phyloP scores from a whole-genome alignment of 1,140 invertebrate species.

The Lordiphosa mommai region DNA sequence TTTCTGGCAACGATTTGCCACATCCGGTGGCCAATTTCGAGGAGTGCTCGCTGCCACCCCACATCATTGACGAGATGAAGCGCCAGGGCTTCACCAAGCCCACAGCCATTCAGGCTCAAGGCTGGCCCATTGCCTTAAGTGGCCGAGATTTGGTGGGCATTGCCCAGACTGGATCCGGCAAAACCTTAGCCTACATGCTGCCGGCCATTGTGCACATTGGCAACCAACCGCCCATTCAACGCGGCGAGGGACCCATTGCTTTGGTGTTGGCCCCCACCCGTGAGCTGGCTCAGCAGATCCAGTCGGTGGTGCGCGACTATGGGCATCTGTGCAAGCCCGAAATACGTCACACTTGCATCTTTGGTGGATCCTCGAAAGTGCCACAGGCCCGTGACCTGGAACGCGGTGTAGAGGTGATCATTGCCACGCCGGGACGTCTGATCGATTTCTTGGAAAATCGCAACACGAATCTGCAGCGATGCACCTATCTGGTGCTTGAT shows the following conservation, averaged over 20 bases:
- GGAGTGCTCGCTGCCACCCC: conserved; percentile 93
- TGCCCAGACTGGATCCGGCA: conserved; percentile 96
- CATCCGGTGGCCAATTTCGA: conserved; percentile 93
- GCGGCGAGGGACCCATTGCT: conserved; percentile 95
- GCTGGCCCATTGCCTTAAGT: conserved; percentile 95
- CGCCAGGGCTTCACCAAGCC: conserved; percentile 92
- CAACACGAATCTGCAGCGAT: conserved; percentile 93
- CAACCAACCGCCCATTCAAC: conserved; percentile 84
- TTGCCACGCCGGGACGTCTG: conserved; percentile 97
- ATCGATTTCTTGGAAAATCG: conserved; percentile 98
- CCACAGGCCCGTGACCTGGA: conserved; percentile 95
- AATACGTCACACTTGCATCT: conserved; percentile 96
- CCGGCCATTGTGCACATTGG: conserved; percentile 89
- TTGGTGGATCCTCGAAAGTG: conserved; percentile 97
- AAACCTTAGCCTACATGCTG: conserved; percentile 93
- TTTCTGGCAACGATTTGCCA: conserved; percentile 90
- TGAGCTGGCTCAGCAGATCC: conserved; percentile 98
- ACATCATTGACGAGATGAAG: conserved; percentile 88
- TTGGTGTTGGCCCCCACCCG: conserved; percentile 96
- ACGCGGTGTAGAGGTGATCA: conserved; percentile 94
- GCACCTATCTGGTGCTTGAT: conserved; percentile 97
- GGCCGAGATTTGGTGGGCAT: conserved; percentile 96
- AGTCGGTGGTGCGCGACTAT: conserved; percentile 95
- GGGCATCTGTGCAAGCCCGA: conserved; percentile 86
- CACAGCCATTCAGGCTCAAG: conserved; percentile 92